These are phyloP conservation scores for Stylophora pistillata DNA, from an alignment of 64 coral and sea anemone species.

Conservation along the genomic window DNA sequence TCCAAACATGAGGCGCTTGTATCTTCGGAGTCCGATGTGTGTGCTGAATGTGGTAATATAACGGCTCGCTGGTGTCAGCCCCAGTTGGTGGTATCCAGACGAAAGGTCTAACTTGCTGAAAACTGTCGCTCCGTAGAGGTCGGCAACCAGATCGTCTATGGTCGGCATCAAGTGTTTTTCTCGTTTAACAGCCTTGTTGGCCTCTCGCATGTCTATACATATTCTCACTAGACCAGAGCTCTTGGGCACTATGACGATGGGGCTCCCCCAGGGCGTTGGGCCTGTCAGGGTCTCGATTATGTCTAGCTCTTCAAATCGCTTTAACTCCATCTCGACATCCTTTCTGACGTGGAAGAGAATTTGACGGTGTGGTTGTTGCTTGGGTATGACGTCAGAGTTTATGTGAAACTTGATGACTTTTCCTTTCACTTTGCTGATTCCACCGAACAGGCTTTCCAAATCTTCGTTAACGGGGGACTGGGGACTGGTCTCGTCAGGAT, in stretches of 20 bases:
- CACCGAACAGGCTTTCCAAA: slow-evolving; percentile 37
- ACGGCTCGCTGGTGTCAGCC: slow-evolving; percentile 36
- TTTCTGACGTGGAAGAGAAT: too few species aligned
- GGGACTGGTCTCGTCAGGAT: not conserved
- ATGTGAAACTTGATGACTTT: slow-evolving; percentile 73
- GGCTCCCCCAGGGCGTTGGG: slow-evolving; percentile 43
- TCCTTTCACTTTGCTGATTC: slow-evolving; percentile 66
- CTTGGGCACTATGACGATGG: slow-evolving; percentile 57
- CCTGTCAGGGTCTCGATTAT: slow-evolving; percentile 35
- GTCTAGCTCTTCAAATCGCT: slow-evolving; percentile 24
- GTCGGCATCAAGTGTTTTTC: slow-evolving; percentile 58
- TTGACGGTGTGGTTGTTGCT: too few species aligned
- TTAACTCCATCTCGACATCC: too few species aligned
- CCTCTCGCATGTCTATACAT: slow-evolving; percentile 71
- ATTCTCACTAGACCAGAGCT: slow-evolving; percentile 44
- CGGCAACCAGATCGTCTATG: slow-evolving; percentile 45
- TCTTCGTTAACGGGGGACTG: not conserved
- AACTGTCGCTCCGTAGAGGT: too few species aligned
- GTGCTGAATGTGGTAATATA: slow-evolving; percentile 21
- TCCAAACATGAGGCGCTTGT: slow-evolving; percentile 39
- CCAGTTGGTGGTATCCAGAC: slow-evolving; percentile 41
- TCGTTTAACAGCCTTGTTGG: slow-evolving; percentile 34
- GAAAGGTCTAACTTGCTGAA: slow-evolving; percentile 34
- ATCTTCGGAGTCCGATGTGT: slow-evolving; percentile 22
- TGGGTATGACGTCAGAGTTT: slow-evolving; percentile 33